Base-by-base conservation (phyloP, 2,113 vertebrate genomes). In the Erpornis zantholeuca region DNA sequence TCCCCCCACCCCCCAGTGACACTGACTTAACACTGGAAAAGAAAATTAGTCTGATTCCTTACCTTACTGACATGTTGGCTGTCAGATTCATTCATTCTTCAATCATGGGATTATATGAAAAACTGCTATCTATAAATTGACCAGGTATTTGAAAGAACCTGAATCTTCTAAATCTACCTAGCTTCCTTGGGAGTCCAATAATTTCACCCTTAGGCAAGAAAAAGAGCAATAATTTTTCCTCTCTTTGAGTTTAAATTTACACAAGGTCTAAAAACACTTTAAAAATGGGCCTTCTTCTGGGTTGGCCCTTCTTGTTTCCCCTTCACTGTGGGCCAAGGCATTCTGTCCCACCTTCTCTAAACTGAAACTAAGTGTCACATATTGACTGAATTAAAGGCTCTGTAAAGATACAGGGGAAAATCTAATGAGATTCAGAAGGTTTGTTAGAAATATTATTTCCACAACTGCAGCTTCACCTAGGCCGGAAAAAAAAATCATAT, bases 41-140 rank as follows among this genome's bases (percentile, higher is more conserved):
- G 75, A 84, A 86, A 6, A 2, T 18, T 21, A 50, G 9, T 36
- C 56, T 73, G 71, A 75, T 45, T 78, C 57, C 31, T 80, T 53
- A 61, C 54, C 33, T 85, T 50, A 29, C 64, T 1, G 4, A 78
- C 60, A 42, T 65, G 19, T 33, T 87, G 50, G 15, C 85, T 94
- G 79, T 64, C 71, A 83, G 68, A 73, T 71, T 93, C 31, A 53
- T 73, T 90, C 21, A 60, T 94, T 90, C 50, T 80, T 92, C 90
- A 88, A 29, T 93, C 93, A 88, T 44, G 28, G 52, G 79, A 88
- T 90, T 93, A 93, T 73, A 88, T 49, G 44, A 75, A 83, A 92
- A 86, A 66, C 56, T 66, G 31, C 52, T 96, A 83, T 94, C 92
- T 96, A 81, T 88, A 93, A 86, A 95, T 78, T 93, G 90, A 75